phyloP scores from a whole-genome alignment of 1,140 invertebrate species.

The Rhizoglyphus robini region DNA sequence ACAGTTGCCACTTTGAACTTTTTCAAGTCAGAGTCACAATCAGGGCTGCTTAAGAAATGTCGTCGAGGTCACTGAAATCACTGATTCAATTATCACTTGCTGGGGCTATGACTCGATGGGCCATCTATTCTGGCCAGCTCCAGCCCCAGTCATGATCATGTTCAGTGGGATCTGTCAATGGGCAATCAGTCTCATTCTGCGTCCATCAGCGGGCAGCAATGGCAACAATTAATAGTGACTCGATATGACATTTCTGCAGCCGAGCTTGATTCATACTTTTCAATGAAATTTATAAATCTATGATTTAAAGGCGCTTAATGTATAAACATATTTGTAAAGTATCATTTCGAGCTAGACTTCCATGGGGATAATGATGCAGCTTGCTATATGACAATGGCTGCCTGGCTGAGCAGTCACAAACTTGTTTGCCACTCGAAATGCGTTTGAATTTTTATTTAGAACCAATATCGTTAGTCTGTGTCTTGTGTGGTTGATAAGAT shows the following conservation, averaged over 20 bases:
- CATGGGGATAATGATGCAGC: slow-evolving; percentile 1
- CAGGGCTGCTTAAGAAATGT: too few species aligned
- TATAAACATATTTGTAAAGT: slow-evolving; percentile 6
- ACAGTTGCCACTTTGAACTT: too few species aligned
- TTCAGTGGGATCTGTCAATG: not conserved
- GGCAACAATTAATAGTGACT: slow-evolving; percentile 14
- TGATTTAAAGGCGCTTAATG: slow-evolving; percentile 3
- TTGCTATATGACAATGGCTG: slow-evolving; percentile 3
- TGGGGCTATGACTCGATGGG: too few species aligned
- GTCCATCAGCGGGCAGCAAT: not conserved
- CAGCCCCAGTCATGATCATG: not conserved
- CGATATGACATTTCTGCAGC: not conserved
- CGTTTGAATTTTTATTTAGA: not conserved
- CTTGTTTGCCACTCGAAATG: slow-evolving; percentile 3
- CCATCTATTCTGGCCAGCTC: too few species aligned
- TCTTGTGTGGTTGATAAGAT: slow-evolving; percentile 4
- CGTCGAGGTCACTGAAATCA: too few species aligned
- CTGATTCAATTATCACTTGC: not conserved
- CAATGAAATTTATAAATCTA: slow-evolving; percentile 11
- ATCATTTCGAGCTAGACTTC: not conserved
- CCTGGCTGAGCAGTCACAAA: not conserved
- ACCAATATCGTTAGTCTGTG: not conserved
- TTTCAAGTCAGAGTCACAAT: too few species aligned
- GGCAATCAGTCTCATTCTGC: not conserved
- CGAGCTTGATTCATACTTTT: not conserved